These are phyloP conservation scores for Pocillopora meandrina DNA, from an alignment of 92 coral and sea anemone genomes.

Conservation along the genomic window DNA sequence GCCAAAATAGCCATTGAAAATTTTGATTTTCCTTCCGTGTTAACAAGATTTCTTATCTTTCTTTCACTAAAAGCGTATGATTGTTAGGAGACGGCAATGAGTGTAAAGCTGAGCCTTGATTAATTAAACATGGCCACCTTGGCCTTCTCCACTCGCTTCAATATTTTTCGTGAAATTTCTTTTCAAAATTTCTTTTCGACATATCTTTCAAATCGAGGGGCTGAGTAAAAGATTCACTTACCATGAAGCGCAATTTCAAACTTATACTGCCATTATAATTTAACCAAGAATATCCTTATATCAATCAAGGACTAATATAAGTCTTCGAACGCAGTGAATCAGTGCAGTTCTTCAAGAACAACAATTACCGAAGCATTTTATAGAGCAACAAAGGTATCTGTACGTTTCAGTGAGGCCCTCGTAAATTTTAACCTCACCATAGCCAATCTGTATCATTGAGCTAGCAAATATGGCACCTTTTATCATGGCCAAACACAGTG, in stretches of 20 bases:
- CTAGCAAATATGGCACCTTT: not conserved
- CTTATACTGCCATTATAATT: not conserved
- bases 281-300: not conserved
- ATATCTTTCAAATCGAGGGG: not conserved
- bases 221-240: not conserved
- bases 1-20: conserved; percentile 43
- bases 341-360: conserved; percentile 24
- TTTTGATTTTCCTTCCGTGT: conserved; percentile 20
- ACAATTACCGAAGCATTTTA: not conserved
- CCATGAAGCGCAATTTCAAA: not conserved
- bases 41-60: conserved; percentile 35
- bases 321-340: conserved; percentile 1
- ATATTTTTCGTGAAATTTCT: conserved; percentile 24
- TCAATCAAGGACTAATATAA: not conserved
- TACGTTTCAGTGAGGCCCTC: not conserved
- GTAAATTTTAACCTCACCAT: not conserved
- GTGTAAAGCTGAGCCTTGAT: conserved; percentile 21
- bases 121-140: conserved; percentile 51
- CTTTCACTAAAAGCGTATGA: conserved; percentile 18
- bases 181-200: not conserved
- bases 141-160: conserved; percentile 38
- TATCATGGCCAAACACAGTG: too few relatives aligned
- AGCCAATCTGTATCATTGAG: too few relatives aligned
- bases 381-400: not conserved
- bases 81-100: conserved; percentile 44